Evolutionary conservation across 2,113 vertebrate species (phyloP).

Genomic region (Pagrus major): DNA sequence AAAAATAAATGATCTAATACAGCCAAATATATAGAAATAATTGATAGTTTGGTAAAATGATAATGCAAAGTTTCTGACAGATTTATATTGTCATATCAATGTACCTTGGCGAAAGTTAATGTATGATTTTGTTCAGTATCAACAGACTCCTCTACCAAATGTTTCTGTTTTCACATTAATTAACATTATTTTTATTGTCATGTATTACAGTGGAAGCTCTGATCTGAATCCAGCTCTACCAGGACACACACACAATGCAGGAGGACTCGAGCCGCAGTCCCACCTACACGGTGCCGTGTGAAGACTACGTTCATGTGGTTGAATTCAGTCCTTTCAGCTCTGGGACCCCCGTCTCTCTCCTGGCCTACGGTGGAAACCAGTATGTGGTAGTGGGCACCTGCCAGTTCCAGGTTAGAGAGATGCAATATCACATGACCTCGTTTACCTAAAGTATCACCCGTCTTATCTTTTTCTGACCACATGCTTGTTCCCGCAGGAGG

Average conservation of each 20-base stretch:
- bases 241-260: constrained; percentile 85
- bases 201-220: constrained; percentile 4
- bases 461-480: background rate
- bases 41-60: background rate
- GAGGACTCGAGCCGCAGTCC: constrained; percentile 87
- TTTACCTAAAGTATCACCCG: background rate
- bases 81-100: background rate
- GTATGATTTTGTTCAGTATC: background rate
- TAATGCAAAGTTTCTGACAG: background rate
- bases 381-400: constrained; percentile 92
- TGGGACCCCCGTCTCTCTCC: constrained; percentile 87
- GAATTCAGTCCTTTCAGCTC: constrained; percentile 95
- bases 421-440: background rate
- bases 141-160: background rate
- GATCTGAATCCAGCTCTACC: background rate
- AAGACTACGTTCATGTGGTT: constrained; percentile 94
- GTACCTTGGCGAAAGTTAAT: too few species aligned
- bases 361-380: constrained; percentile 94
- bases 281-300: constrained; percentile 91
- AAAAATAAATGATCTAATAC: background rate
- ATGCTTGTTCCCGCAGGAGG: constrained; percentile 85
- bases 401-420: constrained; percentile 90
- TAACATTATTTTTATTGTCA: background rate
- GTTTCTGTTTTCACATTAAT: background rate
- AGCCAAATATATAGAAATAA: background rate